Evolutionary conservation across 2,888 invertebrate species (phyloP).

Genomic region (Hoplodrina blanda): DNA sequence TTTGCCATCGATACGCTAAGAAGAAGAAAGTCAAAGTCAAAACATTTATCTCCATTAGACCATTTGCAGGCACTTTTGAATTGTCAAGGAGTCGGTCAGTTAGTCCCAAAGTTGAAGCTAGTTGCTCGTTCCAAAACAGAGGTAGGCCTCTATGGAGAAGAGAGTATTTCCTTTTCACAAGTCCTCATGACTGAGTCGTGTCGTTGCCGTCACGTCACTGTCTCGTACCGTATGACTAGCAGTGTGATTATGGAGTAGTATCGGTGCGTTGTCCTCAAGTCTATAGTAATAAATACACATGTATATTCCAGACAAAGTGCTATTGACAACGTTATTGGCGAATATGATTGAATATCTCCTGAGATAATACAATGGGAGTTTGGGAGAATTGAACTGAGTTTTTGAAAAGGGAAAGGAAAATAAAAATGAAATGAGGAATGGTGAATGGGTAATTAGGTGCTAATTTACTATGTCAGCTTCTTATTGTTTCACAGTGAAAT

Average conservation of each 20-base stretch:
- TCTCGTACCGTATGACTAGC: conserved; percentile 22
- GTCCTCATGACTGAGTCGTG: neutral
- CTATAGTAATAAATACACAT: conserved; percentile 32
- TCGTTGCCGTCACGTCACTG: conserved; percentile 7
- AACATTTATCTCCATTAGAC: no score
- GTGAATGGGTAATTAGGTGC: no score
- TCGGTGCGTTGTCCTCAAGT: conserved; percentile 31
- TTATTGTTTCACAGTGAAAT: no score
- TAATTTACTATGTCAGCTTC: no score
- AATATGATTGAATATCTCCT: conserved; percentile 2
- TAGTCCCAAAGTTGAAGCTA: no score
- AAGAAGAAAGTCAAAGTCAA: no score
- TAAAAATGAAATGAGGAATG: neutral
- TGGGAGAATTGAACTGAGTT: neutral
- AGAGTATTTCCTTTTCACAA: neutral
- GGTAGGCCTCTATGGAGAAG: no score
- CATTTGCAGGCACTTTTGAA: no score
- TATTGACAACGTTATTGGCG: neutral
- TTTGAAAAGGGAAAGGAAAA: neutral
- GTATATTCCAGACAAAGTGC: conserved; percentile 22
- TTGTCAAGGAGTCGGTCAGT: no score
- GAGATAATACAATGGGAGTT: neutral
- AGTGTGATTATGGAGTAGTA: conserved; percentile 4
- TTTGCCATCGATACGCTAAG: no score
- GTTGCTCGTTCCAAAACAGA: no score